phyloP scores from a whole-genome alignment of 2,113 vertebrate genomes.

The Zeus faber region DNA sequence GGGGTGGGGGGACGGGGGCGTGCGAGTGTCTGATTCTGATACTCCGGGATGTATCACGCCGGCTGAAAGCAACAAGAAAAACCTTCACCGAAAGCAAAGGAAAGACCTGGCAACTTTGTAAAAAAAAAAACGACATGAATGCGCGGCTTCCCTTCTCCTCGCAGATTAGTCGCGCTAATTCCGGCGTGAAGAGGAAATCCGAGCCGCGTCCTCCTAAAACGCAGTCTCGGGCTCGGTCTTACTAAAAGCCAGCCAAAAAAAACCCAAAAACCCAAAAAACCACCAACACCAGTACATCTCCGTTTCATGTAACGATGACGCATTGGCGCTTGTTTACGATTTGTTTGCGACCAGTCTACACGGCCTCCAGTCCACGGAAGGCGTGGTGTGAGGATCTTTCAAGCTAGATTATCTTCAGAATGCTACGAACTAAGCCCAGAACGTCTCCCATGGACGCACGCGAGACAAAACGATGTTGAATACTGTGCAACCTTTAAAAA shows the following conservation, averaged over 20 bases:
- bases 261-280: background rate
- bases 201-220: background rate
- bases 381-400: too few relatives aligned
- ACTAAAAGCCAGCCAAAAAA: too few relatives aligned
- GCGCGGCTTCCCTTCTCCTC: background rate
- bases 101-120: conserved; percentile 1
- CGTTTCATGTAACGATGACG: too few relatives aligned
- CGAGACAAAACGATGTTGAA: too few relatives aligned
- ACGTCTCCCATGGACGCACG: too few relatives aligned
- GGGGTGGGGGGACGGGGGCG: background rate
- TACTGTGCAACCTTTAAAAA: too few relatives aligned
- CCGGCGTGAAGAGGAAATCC: background rate
- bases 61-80: conserved; percentile 10
- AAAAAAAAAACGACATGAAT: background rate
- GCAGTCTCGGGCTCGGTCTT: background rate
- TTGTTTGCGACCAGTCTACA: too few relatives aligned
- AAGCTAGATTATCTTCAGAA: too few relatives aligned
- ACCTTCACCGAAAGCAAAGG: conserved; percentile 9
- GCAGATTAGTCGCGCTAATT: conserved; percentile 10
- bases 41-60: background rate
- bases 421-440: too few relatives aligned
- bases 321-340: too few relatives aligned
- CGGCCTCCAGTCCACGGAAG: too few relatives aligned
- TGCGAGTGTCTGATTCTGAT: background rate
- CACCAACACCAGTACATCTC: too few relatives aligned